These are phyloP conservation scores for Kradibia gibbosae DNA, from an alignment of 1,140 invertebrate species.

Conservation along the genomic window DNA sequence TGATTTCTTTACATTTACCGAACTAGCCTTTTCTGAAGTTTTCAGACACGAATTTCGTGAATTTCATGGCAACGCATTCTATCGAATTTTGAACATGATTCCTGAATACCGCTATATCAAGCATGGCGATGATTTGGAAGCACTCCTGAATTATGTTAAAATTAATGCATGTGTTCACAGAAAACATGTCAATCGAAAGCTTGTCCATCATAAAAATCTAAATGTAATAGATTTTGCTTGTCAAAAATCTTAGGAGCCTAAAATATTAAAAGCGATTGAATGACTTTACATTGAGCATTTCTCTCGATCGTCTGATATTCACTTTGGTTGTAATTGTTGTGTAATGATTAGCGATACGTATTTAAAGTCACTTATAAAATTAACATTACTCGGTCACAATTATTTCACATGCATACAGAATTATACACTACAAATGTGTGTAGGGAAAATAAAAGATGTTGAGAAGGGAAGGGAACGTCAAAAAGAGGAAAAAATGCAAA, in stretches of 20 bases:
- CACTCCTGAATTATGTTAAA: no score
- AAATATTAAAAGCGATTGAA: background rate
- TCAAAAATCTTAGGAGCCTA: background rate
- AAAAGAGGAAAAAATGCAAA: background rate
- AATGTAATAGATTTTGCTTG: background rate
- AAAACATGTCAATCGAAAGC: no score
- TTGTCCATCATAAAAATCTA: background rate
- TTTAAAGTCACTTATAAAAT: background rate
- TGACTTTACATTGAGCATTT: background rate
- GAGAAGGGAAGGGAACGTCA: background rate
- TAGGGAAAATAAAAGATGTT: no score
- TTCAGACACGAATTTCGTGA: background rate
- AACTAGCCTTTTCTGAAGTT: background rate
- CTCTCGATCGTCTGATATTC: background rate
- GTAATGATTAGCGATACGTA: background rate
- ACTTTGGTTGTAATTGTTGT: no score
- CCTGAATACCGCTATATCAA: no score
- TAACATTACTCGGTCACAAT: constrained; percentile 24
- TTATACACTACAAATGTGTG: no score
- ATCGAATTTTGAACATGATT: no score
- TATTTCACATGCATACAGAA: background rate
- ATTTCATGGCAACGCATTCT: no score
- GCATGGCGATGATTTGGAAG: no score
- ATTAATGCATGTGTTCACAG: no score
- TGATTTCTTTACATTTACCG: background rate